A percentile compares a stretch with the other conserved stretches of the same genome.
Conservation (phyloP, 2,888 invertebrate genomes). For the Caenorhabditis parvicauda region DNA sequence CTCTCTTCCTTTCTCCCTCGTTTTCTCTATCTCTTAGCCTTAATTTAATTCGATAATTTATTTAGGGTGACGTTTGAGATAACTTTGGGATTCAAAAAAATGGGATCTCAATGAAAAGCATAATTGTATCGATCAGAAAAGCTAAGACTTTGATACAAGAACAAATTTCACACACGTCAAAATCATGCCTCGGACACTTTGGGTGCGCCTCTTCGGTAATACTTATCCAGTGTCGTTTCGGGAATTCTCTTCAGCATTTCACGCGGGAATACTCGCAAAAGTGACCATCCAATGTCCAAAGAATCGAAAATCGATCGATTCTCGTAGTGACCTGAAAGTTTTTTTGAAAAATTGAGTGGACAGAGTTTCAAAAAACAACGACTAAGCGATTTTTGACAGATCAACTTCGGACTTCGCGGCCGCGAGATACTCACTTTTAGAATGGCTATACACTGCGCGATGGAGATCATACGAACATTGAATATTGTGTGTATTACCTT, state of each 20-base stretch:
- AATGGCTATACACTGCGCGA: too few species aligned
- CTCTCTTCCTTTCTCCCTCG: too few species aligned
- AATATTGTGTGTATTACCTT: slow-evolving; percentile 69
- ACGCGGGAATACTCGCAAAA: slow-evolving; percentile 98
- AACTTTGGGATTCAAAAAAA: too few species aligned
- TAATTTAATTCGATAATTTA: too few species aligned
- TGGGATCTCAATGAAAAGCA: too few species aligned
- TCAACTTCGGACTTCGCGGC: too few species aligned
- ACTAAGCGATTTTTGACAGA: neutral
- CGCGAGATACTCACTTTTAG: neutral
- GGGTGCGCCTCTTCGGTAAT: slow-evolving; percentile 81
- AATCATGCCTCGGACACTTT: too few species aligned
- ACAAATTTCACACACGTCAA: too few species aligned
- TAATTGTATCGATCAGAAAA: too few species aligned
- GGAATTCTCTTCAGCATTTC: slow-evolving; percentile 99
- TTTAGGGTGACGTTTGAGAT: too few species aligned
- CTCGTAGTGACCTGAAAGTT: slow-evolving; percentile 81
- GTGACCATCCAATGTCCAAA: slow-evolving; percentile 96
- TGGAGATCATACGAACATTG: neutral
- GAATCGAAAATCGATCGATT: slow-evolving; percentile 98
- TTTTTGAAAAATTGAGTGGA: neutral
- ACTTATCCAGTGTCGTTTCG: slow-evolving; percentile 87
- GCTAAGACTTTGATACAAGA: too few species aligned
- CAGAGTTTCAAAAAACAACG: neutral
- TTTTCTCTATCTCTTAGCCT: too few species aligned